phyloP scores from a whole-genome alignment of 2,113 vertebrate species.

The Psittacula cyanocephala region DNA sequence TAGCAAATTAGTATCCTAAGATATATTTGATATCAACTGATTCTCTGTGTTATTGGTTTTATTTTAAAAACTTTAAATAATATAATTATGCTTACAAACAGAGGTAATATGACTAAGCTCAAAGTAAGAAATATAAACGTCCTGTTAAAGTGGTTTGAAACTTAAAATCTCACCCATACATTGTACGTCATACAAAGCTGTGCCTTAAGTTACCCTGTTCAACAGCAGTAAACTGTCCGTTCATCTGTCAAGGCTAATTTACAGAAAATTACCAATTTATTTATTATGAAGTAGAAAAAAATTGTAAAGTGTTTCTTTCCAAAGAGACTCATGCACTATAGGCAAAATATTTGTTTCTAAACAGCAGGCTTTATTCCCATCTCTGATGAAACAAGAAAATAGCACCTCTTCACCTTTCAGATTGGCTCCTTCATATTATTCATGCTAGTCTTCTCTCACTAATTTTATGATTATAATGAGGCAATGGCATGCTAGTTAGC shows the following conservation, averaged over 20 bases:
- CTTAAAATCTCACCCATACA: not conserved
- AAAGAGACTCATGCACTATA: not conserved
- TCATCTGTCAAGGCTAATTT: slow-evolving; percentile 4
- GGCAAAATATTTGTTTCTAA: slow-evolving; percentile 44
- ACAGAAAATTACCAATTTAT: not conserved
- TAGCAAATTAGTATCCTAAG: not conserved
- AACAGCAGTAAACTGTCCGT: not conserved
- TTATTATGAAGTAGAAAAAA: slow-evolving; percentile 4
- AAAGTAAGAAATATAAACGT: not conserved
- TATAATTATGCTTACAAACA: not conserved
- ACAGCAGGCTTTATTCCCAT: slow-evolving; percentile 1
- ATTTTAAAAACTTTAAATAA: not conserved
- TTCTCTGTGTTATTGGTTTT: not conserved
- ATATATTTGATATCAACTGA: not conserved
- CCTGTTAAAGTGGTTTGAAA: not conserved
- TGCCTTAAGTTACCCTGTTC: not conserved
- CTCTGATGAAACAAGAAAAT: slow-evolving; percentile 33
- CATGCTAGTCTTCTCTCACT: slow-evolving; percentile 73
- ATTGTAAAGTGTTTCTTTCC: not conserved
- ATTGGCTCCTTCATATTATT: slow-evolving; percentile 54
- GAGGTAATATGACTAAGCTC: not conserved
- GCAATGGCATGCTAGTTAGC: slow-evolving; percentile 74
- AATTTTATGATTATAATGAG: slow-evolving; percentile 82
- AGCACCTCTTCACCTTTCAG: slow-evolving; percentile 61
- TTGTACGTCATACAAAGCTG: not conserved